Percentiles rank a stretch among this genome's conserved stretches.
These are phyloP conservation scores for Aptenodytes patagonicus DNA, from an alignment of 2,113 vertebrate species.

Conservation along the genomic window DNA sequence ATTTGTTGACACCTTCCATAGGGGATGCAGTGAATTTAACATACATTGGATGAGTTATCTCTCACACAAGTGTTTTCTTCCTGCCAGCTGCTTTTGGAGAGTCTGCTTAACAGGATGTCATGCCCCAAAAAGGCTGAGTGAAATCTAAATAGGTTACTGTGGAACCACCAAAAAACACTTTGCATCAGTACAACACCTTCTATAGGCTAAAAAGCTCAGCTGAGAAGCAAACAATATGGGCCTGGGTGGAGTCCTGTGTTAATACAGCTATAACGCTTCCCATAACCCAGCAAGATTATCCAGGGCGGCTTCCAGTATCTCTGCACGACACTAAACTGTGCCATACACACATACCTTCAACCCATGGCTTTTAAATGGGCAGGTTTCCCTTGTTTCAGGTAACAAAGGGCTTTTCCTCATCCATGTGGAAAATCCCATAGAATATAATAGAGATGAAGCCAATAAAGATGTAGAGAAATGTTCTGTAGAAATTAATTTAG, in stretches of 20 bases:
- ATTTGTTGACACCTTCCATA: background rate
- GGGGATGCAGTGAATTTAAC: background rate
- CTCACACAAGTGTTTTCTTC: background rate
- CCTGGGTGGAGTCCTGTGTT: background rate
- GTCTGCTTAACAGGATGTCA: background rate
- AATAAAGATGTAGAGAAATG: background rate
- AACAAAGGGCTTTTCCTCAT: background rate
- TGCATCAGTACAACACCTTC: background rate
- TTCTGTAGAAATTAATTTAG: background rate
- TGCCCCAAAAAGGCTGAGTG: background rate
- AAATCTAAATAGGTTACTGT: background rate
- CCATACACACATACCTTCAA: rapidly evolving
- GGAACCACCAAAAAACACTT: background rate
- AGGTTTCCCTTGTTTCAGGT: background rate
- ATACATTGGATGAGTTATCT: background rate
- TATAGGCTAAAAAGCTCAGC: background rate
- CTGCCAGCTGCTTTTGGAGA: background rate
- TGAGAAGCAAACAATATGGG: background rate
- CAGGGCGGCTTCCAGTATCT: background rate
- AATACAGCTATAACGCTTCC: background rate
- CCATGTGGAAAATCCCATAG: background rate
- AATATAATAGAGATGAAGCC: background rate
- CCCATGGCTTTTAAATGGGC: background rate
- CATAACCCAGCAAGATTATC: background rate
- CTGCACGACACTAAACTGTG: background rate